Percentiles rank a stretch among this genome's conserved stretches.
Conservation (phyloP, 2,797 vertebrate genomes). For the Xenopus petersii region DNA sequence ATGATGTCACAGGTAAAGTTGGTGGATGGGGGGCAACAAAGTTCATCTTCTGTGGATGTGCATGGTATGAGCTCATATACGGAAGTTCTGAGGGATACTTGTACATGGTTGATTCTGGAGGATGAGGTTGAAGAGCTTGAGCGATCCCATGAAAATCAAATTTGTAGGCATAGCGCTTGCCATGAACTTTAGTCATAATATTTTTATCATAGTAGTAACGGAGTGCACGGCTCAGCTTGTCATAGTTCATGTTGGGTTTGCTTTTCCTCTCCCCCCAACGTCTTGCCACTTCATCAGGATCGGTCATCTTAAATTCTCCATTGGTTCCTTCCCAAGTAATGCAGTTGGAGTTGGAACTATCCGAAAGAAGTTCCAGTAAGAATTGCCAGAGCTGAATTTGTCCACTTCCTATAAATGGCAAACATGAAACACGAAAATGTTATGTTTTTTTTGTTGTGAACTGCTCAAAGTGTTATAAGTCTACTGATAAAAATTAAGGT, state of each 20-base stretch:
- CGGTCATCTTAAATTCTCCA: conserved; percentile 86
- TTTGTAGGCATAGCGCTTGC: conserved; percentile 86
- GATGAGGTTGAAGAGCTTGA: conserved; percentile 83
- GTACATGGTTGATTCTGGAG: conserved; percentile 80
- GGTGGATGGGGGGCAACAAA: conserved; percentile 78
- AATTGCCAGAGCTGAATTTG: conserved; percentile 89
- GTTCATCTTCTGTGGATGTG: conserved; percentile 88
- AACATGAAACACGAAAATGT: too few relatives aligned
- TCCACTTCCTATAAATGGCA: conserved; percentile 67
- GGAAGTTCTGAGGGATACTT: conserved; percentile 84
- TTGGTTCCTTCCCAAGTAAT: conserved; percentile 89
- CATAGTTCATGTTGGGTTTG: conserved; percentile 91
- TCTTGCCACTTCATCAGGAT: conserved; percentile 82
- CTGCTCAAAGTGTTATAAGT: too few relatives aligned
- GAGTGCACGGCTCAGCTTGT: conserved; percentile 84
- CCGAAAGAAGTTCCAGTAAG: conserved; percentile 79
- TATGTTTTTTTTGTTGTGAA: too few relatives aligned
- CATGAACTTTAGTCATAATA: conserved; percentile 90
- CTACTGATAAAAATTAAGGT: too few relatives aligned
- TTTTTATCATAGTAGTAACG: conserved; percentile 91
- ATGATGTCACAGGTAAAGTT: conserved; percentile 76
- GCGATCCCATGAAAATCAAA: conserved; percentile 88
- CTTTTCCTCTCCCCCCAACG: conserved; percentile 84
- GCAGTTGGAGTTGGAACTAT: conserved; percentile 82
- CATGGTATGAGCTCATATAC: conserved; percentile 81